A percentile compares a stretch with the other conserved stretches of the same genome.
These are phyloP conservation scores for Bambusicola thoracicus DNA, from an alignment of 2,113 vertebrate species.

Conservation along the genomic window DNA sequence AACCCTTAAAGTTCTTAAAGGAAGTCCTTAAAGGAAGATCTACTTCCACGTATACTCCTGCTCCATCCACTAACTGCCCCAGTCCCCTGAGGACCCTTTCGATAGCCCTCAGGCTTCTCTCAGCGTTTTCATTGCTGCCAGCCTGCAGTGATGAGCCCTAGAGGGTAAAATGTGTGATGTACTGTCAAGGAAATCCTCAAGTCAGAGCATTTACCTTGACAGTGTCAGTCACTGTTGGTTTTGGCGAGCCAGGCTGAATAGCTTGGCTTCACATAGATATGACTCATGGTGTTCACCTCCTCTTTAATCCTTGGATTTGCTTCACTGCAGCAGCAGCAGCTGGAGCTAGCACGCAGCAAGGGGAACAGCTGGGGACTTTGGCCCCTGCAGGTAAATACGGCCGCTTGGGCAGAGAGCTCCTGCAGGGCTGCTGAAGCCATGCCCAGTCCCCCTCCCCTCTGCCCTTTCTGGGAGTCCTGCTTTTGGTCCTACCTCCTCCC, in stretches of 20 bases:
- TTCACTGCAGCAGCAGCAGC: not conserved
- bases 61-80: no score
- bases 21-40: no score
- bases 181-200: slow-evolving; percentile 46
- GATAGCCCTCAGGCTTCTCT: no score
- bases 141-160: not conserved
- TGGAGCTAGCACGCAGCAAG: not conserved
- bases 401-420: not conserved
- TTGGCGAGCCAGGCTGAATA: not conserved
- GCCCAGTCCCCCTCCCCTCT: rapidly evolving
- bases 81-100: no score
- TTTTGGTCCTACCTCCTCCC: not conserved
- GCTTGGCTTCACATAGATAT: not conserved
- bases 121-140: no score
- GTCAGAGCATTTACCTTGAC: not conserved
- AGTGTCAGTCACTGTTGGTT: not conserved
- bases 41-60: no score
- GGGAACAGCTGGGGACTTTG: not conserved
- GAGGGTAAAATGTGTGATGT: slow-evolving; percentile 10
- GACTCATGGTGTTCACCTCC: not conserved
- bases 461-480: not conserved
- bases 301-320: not conserved
- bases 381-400: not conserved
- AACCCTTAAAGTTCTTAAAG: no score
- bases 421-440: not conserved